A percentile compares a stretch with the other conserved stretches of the same genome.
phyloP scores from a whole-genome alignment of 2,113 vertebrate genomes.

The Rhea pennata region DNA sequence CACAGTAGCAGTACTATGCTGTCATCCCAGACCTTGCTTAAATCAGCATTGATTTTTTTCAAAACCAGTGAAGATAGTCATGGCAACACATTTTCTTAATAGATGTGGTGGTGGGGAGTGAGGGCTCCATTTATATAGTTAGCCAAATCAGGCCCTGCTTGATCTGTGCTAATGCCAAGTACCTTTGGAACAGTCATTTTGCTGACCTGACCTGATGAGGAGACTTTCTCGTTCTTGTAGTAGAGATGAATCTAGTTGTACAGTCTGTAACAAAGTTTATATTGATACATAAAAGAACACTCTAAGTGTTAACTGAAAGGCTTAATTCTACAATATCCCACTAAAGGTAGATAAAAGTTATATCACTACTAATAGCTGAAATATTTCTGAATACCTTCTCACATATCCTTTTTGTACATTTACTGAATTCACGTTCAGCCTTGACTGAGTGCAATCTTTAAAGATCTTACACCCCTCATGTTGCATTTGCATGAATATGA shows the following conservation, averaged over 20 bases:
- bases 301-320: background rate
- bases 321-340: background rate
- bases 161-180: conserved; percentile 21
- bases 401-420: background rate
- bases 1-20: background rate
- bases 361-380: background rate
- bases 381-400: background rate
- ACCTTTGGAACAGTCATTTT: conserved; percentile 40
- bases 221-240: background rate
- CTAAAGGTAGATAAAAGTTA: background rate
- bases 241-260: background rate
- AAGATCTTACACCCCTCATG: background rate
- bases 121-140: background rate
- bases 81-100: background rate
- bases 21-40: background rate
- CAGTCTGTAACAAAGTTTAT: background rate
- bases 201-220: conserved; percentile 28
- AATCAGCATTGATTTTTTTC: background rate
- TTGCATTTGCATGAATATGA: background rate
- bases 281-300: background rate
- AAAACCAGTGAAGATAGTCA: background rate
- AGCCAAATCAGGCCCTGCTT: background rate
- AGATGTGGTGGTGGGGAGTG: background rate
- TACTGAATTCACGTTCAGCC: background rate
- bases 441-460: background rate